Base-by-base conservation (phyloP, 2,113 vertebrate genomes). In the Oenanthe oenanthe region DNA sequence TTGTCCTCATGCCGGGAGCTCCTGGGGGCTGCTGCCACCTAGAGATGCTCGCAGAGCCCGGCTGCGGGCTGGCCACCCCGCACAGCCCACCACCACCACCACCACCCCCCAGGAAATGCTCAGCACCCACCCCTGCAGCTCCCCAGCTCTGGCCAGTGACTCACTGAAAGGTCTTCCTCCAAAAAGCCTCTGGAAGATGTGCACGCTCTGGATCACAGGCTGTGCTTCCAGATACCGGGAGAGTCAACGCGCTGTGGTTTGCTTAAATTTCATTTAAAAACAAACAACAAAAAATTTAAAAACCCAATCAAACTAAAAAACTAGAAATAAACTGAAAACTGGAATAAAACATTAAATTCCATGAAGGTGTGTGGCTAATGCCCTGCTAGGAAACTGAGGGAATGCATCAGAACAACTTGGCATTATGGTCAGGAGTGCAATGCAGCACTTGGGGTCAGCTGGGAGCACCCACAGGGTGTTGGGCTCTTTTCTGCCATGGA, bases 1-100 rank as follows among this genome's bases (percentile, higher is more conserved):
- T 2, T 1, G 13, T 47, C 62, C 63, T 6, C 48, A 63, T 22
- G 70, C 73, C 53, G 68, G 53, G 80, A 95, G 93, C 93, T 95
- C 89, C 93, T 92, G 94, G 90, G 94, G 92, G 88, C 85, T 96
- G 94, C 94, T 96, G 94, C 96, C 96, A 97, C 67, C 94, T 94
- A 96, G 89, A 96, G 95, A 91, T 95, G 81, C 78, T 88, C 60
- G 3, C 6, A 12, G 25, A 40, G 82, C 19, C 86, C n/a, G 60
- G n/a, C 88, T 79, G 71, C 19, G 4, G 68, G 68, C 84, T 36
- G 21, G 5, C 34, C 5, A 4, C 26, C 47, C 34, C 4, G 9
- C 15, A 4, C 45, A 51, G 12, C 25, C 71, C 78, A 61, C 17
- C 71, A 31, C 17, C 34, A 36, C 34, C 34, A 36, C 34, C 2